Evolutionary conservation across 2,888 invertebrate species (phyloP).

Genomic region (Blastobasis adustella): DNA sequence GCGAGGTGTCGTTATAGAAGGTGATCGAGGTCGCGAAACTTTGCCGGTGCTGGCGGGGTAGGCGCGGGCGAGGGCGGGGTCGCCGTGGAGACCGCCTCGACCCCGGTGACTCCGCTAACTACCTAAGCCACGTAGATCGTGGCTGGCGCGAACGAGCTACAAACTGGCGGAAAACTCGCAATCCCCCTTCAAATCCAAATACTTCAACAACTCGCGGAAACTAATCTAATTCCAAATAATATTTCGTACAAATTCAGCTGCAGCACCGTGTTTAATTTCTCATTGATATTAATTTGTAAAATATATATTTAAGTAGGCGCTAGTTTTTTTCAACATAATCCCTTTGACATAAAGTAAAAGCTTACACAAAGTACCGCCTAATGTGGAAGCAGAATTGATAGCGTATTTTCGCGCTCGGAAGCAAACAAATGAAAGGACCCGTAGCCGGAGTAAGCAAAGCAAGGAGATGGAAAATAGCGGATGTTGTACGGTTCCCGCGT

Average conservation of each 20-base stretch:
- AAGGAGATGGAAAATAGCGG: conserved; percentile 48
- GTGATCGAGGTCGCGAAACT: conserved; percentile 30
- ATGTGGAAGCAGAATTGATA: not conserved
- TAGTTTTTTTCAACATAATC: not conserved
- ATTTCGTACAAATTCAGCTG: too few species aligned
- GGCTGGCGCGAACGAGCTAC: not conserved
- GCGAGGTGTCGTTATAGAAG: conserved; percentile 30
- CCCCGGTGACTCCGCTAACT: conserved; percentile 22
- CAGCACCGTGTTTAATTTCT: too few species aligned
- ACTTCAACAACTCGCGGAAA: not conserved
- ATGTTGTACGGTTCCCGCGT: conserved; percentile 40
- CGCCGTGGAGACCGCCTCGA: conserved; percentile 10
- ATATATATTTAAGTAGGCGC: not conserved
- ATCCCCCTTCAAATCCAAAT: not conserved
- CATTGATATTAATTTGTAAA: too few species aligned
- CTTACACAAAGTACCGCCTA: too few species aligned
- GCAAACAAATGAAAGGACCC: conserved; percentile 22
- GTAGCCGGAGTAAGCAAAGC: conserved; percentile 28
- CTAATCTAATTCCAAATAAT: not conserved
- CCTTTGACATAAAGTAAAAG: too few species aligned
- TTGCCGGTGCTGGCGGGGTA: conserved; percentile 10
- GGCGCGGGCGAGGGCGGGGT: too few species aligned
- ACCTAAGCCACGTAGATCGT: conserved; percentile 26
- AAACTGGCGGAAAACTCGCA: conserved; percentile 8
- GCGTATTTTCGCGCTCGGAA: conserved; percentile 7